Evolutionary conservation across 2,888 invertebrate species (phyloP), one percentile per base, ranked within the genome.

Genomic region (Stenotaenia linearis): DNA sequence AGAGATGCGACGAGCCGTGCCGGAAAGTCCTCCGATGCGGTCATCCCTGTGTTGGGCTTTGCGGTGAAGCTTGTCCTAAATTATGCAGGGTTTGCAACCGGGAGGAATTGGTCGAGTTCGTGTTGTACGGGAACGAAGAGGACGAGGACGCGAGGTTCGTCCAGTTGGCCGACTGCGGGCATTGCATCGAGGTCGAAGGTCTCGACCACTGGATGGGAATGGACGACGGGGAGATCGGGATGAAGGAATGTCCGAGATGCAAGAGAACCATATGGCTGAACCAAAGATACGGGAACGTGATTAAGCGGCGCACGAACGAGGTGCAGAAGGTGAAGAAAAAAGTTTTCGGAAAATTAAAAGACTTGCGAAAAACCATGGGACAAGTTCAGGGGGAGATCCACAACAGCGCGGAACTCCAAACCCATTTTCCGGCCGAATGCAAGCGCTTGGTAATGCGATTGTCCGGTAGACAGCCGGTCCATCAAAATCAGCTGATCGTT

Each of bases 191-290:
- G 83, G 84, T 74, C 0, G 79, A 81, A 21, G 85, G 84, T 0
- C 80, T 88, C 78, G 87, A 87, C 81, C 32, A 82, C 7, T 86
- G 84, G 84, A 79, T 79, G 79, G 10, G 35, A 7, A 32, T 18
- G 69, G 40, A 74, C 1, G 75, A 30, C 9, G 80, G 74, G 3
- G 84, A 84, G 80, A 84, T 86, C 21, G 81, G 82, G 28, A 83
- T 86, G 69, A 87, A 87, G 81, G 79, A 79, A 0, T 92, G 92
- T 83, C 91, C 91, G 0, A 85, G 84, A 80, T 92, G 92, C 83
- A 89, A 89, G 79, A 89, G 89, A 21, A 87, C 89, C 0, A 89
- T 92, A 15, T 86, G 89, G 21, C 88, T 87, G 82, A 90, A 89
- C 1, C 85, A 86, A 69, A 87, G 91, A 21, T 91, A 90, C 85